phyloP scores from a whole-genome alignment of 2,888 invertebrate species.

The Xylota sylvarum region DNA sequence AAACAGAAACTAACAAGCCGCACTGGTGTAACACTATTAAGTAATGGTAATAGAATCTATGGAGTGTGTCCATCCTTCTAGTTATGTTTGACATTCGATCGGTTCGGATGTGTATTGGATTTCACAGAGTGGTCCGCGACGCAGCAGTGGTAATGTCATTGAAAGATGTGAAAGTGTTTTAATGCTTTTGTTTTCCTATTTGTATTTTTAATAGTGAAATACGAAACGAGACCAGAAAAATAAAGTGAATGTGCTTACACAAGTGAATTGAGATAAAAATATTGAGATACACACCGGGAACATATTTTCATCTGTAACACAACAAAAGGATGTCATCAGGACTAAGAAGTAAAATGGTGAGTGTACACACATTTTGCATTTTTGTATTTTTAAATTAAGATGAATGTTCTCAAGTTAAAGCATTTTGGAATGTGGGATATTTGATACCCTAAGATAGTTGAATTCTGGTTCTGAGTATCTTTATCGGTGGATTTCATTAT shows the following conservation, averaged over 20 bases:
- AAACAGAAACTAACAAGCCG: too few relatives aligned
- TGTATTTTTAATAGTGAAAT: constrained; percentile 18
- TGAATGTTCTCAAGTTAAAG: too few relatives aligned
- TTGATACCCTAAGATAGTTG: too few relatives aligned
- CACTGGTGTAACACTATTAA: constrained; percentile 18
- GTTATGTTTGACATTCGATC: constrained; percentile 57
- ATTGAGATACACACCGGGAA: neutral
- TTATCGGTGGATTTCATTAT: too few relatives aligned
- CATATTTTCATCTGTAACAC: neutral
- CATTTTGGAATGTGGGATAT: too few relatives aligned
- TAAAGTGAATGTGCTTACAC: constrained; percentile 47
- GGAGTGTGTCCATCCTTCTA: constrained; percentile 48
- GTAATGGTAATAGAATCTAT: constrained; percentile 59
- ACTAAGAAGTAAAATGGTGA: constrained; percentile 59
- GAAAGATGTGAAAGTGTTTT: constrained; percentile 57
- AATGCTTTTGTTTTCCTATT: constrained; percentile 18
- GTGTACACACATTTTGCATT: constrained; percentile 20
- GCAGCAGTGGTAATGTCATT: constrained; percentile 24
- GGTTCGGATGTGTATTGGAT: constrained; percentile 61
- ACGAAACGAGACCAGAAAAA: neutral
- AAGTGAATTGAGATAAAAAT: neutral
- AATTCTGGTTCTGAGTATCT: too few relatives aligned
- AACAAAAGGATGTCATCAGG: constrained; percentile 38
- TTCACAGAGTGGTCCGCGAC: constrained; percentile 68
- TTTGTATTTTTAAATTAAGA: neutral